A percentile compares a stretch with the other conserved stretches of the same genome.
phyloP scores from a whole-genome alignment of 2,113 vertebrate genomes.

The Mobula hypostoma region DNA sequence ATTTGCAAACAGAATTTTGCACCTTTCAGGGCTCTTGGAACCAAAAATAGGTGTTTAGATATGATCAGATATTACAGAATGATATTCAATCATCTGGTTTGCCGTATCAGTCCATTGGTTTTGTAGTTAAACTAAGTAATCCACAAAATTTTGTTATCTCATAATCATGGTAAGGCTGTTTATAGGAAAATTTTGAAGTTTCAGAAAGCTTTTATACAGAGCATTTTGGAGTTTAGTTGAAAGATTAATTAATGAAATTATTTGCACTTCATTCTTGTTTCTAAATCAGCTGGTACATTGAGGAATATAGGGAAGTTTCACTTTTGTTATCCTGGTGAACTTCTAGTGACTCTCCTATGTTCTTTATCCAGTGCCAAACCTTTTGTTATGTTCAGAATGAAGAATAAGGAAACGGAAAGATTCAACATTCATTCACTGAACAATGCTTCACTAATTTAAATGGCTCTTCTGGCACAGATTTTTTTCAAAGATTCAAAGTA shows the following conservation, averaged over 20 bases:
- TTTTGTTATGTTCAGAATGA: neutral
- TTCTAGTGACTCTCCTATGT: neutral
- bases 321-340: neutral
- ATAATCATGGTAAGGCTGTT: neutral
- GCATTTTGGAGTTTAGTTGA: neutral
- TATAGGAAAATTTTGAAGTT: neutral
- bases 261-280: neutral
- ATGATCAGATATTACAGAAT: neutral
- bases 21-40: too few species aligned
- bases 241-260: neutral
- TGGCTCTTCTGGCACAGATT: neutral
- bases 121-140: neutral
- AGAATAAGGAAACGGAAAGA: neutral
- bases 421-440: neutral
- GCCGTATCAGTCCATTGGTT: neutral
- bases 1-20: too few species aligned
- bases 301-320: neutral
- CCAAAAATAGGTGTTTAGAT: too few species aligned
- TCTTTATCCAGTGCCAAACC: neutral
- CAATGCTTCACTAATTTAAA: neutral
- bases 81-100: neutral
- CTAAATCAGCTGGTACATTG: neutral
- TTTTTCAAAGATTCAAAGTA: neutral
- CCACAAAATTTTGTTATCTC: neutral
- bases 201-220: neutral